These are phyloP conservation scores for Phoebastria nigripes DNA, from an alignment of 2,797 vertebrate genomes.

Conservation along the genomic window DNA sequence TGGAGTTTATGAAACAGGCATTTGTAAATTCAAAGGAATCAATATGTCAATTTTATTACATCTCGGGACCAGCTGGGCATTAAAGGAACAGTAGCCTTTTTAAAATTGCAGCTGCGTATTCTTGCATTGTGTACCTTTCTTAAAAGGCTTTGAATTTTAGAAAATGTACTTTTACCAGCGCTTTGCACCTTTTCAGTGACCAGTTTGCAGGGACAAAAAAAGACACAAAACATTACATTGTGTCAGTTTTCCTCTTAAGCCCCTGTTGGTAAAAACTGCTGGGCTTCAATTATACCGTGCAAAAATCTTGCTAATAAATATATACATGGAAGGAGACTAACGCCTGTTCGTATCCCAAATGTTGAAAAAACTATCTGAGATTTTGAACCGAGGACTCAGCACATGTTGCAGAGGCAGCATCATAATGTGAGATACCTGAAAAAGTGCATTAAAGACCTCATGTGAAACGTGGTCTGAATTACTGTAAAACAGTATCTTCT, in stretches of 20 bases:
- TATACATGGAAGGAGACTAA: background rate
- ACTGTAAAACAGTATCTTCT: background rate
- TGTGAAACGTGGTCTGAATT: background rate
- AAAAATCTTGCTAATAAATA: slow-evolving; percentile 35
- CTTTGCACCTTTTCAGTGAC: slow-evolving; percentile 65
- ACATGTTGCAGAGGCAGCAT: background rate
- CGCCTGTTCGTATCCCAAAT: background rate
- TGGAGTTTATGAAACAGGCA: slow-evolving; percentile 99
- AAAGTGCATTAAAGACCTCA: background rate
- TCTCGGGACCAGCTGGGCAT: slow-evolving; percentile 95
- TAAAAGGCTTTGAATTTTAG: slow-evolving; percentile 71
- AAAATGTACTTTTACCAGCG: slow-evolving; percentile 49
- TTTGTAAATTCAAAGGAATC: slow-evolving; percentile 99
- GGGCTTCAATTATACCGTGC: background rate
- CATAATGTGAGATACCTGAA: background rate
- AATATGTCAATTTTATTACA: slow-evolving; percentile 99
- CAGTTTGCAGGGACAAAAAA: background rate
- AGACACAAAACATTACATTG: slow-evolving; percentile 50
- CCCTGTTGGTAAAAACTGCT: background rate
- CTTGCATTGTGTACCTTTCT: slow-evolving; percentile 70
- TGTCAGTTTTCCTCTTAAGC: slow-evolving; percentile 36
- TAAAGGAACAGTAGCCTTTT: slow-evolving; percentile 88
- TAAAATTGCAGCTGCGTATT: slow-evolving; percentile 71
- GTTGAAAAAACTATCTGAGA: background rate
- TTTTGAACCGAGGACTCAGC: background rate